Base-by-base conservation (phyloP, 23 tunicate species). In the Styela clava region DNA sequence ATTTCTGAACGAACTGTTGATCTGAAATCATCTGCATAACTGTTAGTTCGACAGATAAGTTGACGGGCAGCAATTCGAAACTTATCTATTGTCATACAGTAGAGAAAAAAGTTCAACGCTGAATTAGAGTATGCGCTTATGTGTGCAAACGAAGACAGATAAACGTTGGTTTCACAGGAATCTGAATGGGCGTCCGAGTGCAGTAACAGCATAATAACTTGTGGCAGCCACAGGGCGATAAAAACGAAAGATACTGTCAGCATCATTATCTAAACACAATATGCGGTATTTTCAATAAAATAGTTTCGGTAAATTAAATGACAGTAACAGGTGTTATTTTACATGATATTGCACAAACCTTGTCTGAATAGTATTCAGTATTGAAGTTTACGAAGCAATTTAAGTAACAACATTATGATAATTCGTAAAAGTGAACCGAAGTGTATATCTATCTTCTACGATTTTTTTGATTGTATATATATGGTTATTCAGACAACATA, bases 171-270 rank as follows among this genome's bases (percentile, higher is more conserved):
- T 26, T 84, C 78, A 52, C 83, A 69, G 33, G 34, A 62, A 68
- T 89, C 86, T 19, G 89, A 74, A 85, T 89, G 95, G 31, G 95
- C 95, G 69, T 89, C 95, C 20, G 78, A 51, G 44, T 73, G 87
- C 16, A 69, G 37, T 25, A 89, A 33, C 74, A 85, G 74, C 25
- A 74, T 34, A 31, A 85, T 29, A 19, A 77, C 83, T 83, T 89
- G 89, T 25, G 95, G 95, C 16, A 83, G 62, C 95, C 95, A 89
- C 62, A 89, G 79, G 29, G 85, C 33, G 30, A 89, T 85, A 67
- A 82, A 89, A 18, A 81, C 63, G 26, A 63, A 81, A 67, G 89
- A 74, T 1, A 89, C 89, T 3, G 85, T 82, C 61, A 89, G 74
- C 95, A 89, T 89, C 95, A 89, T 89, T 2, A 89, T 34, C 95